Base-by-base conservation (phyloP, 1,140 invertebrate species). In the Cecropterus lyciades region DNA sequence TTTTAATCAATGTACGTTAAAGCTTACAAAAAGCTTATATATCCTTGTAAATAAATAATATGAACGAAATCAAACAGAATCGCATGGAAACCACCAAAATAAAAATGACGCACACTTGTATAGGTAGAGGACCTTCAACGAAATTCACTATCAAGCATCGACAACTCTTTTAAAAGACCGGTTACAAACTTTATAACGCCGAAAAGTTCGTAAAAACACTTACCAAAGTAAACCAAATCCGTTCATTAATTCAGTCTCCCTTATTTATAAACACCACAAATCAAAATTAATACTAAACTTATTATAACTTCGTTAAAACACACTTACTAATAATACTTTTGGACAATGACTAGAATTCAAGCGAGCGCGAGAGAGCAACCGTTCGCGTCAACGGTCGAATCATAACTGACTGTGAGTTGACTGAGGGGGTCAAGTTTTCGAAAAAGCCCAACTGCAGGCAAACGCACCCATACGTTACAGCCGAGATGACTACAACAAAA, bases 401-500 rank as follows among this genome's bases (percentile, higher is more conserved):
- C 85, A 89, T 87, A 86, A 91, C 89, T 91, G 89, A 87, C 49
- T 40, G 49, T 53, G 40, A 43, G 40, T 43, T 14, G 60, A 53
- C 73, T 75, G 75, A 75, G 73, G 75, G 80, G 87, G 81, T 84
- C 84, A 88, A 85, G 77, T 79, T 89, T 89, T 85, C 71, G 79
- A 85, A 87, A 85, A 86, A 85, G 70, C 62, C 60, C 75, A 78
- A 78, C 72, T 80, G 84, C 80, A 87, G 82, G 79, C 85, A 82
- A 84, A 83, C 72, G 83, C 86, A 82, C 82, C 85, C 82, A 87
- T 89, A 89, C 85, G 85, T 89, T 89, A 87, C 85, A 78, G 79
- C 72, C 79, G 89, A 91, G 89, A 91, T 89, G 86, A 83, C 77
- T 87, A 81, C 81, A 86, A 90, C 87, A 91, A 91, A 91, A 89